Evolutionary conservation across 2,888 invertebrate species (phyloP).

Genomic region (Apoda limacodes): DNA sequence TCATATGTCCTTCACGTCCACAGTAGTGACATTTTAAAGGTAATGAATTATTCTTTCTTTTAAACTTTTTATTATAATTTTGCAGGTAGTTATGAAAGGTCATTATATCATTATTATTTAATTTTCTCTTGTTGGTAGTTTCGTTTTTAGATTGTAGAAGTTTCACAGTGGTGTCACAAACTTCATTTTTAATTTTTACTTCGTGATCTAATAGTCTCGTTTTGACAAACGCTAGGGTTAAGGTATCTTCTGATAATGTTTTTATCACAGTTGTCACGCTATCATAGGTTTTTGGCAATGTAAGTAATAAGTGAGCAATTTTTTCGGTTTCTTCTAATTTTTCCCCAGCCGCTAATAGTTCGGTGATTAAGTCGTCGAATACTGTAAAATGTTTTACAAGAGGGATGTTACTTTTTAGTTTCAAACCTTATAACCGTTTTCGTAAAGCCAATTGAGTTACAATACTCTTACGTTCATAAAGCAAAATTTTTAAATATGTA

Average conservation of each 20-base stretch:
- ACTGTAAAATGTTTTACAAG: constrained; percentile 21
- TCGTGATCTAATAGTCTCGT: constrained; percentile 23
- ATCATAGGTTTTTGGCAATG: constrained; percentile 30
- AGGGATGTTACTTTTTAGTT: constrained; percentile 14
- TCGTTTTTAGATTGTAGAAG: constrained; percentile 19
- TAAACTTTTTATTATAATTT: constrained; percentile 2
- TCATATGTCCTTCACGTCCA: constrained; percentile 26
- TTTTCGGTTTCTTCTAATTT: constrained; percentile 32
- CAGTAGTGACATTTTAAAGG: constrained; percentile 25
- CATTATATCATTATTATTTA: no score
- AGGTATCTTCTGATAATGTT: constrained; percentile 27
- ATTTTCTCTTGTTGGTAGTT: constrained; percentile 6
- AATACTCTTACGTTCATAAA: constrained; percentile 22
- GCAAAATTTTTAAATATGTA: constrained; percentile 18
- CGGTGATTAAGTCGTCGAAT: constrained; percentile 31
- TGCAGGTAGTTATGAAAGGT: constrained; percentile 1
- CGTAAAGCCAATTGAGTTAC: no score
- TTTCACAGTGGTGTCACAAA: constrained; percentile 23
- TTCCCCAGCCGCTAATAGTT: constrained; percentile 29
- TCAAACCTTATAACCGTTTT: constrained; percentile 16
- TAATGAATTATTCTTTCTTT: constrained; percentile 1
- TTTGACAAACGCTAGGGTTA: constrained; percentile 32
- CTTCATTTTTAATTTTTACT: constrained; percentile 17
- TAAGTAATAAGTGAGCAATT: constrained; percentile 29
- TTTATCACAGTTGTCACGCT: constrained; percentile 34